Evolutionary conservation across 2,888 invertebrate genomes (phyloP).

Genomic region (Pseudolycoriella hygida): DNA sequence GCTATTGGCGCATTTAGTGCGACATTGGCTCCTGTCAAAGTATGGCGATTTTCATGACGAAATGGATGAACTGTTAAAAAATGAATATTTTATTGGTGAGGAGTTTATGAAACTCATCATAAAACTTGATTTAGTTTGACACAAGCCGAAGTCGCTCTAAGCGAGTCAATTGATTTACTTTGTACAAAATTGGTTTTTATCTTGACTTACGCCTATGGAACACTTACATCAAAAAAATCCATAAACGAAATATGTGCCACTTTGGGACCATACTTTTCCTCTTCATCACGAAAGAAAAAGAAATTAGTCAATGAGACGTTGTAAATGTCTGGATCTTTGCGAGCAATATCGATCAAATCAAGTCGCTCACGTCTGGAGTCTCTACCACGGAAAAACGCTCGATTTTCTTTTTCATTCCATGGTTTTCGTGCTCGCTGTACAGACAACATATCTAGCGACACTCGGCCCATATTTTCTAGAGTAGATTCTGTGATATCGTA

Average conservation of each 20-base stretch:
- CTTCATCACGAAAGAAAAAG: conserved; percentile 82
- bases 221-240: conserved; percentile 79
- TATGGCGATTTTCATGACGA: too few species aligned
- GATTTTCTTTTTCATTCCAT: conserved; percentile 59
- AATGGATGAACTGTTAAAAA: too few species aligned
- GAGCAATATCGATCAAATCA: conserved; percentile 60
- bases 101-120: too few species aligned
- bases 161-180: too few species aligned
- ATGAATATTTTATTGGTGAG: too few species aligned
- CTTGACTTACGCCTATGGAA: too few species aligned
- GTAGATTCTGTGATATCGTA: conserved; percentile 89
- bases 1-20: too few species aligned
- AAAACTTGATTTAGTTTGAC: too few species aligned
- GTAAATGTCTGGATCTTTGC: conserved; percentile 56
- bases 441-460: conserved; percentile 76
- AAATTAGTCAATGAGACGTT: conserved; percentile 90
- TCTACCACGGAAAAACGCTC: conserved; percentile 82
- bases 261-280: conserved; percentile 71
- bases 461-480: conserved; percentile 84
- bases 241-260: conserved; percentile 74
- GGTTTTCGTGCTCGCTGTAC: conserved; percentile 56
- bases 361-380: conserved; percentile 78
- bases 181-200: too few species aligned
- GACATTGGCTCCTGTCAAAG: too few species aligned
- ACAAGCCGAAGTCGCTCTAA: too few species aligned